Evolutionary conservation across 2,113 vertebrate species (phyloP), one percentile per base, ranked within the genome.

Genomic region (Trichomycterus rosablanca): DNA sequence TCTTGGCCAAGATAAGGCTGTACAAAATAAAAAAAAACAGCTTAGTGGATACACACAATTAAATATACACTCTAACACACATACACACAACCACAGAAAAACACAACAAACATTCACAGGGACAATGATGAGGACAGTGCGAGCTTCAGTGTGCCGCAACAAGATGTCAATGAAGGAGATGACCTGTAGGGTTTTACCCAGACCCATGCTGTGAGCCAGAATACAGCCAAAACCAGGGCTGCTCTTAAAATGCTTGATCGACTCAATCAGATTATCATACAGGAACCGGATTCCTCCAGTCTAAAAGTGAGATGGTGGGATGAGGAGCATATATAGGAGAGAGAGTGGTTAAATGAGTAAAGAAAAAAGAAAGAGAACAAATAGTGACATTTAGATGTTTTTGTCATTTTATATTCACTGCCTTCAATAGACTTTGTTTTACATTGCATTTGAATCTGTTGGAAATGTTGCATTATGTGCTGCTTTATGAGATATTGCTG

Each of bases 151-250:
- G 81, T 97, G 89, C 61, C 90, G 88, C 79, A 98, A 91, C 67
- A 98, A 91, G 59, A 94, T 79, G 54, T 97, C 95, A 32, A 97
- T 80, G 83, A 97, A 97, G 74, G 95, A 93, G 86, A 98, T 95
- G 83, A 97, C 92, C 78, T 97, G 93, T 72, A 98, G 84, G 2
- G 95, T 97, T 78, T 98, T 98, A 46, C 95, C 95, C 69, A 98
- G 82, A 35, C 95, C 95, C 95, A 98, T 98, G 81, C 94, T 96
- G 78, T 97, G 95, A 30, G 94, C 95, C 64, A 98, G 89, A 77
- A 98, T 95, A 66, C 95, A 98, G 76, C 95, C 95, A 56, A 97
- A 97, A 0, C 95, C 95, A 59, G 83, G 89, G 81, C 90, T 94
- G 82, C 83, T 88, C 80, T 88, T 77, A 79, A 94, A 97, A 22